Conservation (phyloP, 2,113 vertebrate species). For the Triplophysa dalaica region DNA sequence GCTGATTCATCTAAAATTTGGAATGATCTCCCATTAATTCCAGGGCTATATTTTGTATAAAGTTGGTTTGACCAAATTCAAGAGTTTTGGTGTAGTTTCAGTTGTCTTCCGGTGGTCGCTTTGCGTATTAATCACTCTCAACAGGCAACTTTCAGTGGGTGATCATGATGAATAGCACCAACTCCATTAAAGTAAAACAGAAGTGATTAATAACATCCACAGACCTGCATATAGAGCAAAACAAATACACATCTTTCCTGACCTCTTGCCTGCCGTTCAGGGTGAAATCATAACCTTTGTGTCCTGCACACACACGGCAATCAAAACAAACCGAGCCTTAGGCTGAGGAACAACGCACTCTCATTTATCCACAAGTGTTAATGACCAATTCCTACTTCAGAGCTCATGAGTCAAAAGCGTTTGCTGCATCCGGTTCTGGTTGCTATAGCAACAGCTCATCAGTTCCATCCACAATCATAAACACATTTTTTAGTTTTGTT, state of each 20-base stretch:
- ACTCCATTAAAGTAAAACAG: constrained; percentile 39
- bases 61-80: too few species aligned
- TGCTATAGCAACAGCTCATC: constrained; percentile 21
- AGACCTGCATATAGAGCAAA: constrained; percentile 43
- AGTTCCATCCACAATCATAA: constrained; percentile 35
- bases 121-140: constrained; percentile 32
- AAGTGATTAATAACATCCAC: constrained; percentile 51
- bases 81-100: constrained; percentile 15
- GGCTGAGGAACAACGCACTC: background rate
- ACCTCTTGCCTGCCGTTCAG: constrained; percentile 43
- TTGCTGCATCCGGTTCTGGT: constrained; percentile 4
- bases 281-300: constrained; percentile 45
- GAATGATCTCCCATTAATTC: too few species aligned
- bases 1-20: too few species aligned
- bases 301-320: constrained; percentile 20
- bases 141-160: constrained; percentile 31
- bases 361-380: constrained; percentile 2
- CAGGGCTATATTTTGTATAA: too few species aligned
- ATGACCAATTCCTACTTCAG: constrained; percentile 19
- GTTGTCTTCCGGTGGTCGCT: constrained; percentile 18
- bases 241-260: constrained; percentile 49
- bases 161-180: constrained; percentile 40
- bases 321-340: constrained; percentile 36
- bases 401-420: background rate
- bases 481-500: constrained; percentile 27